Evolutionary conservation across 2,888 invertebrate species (phyloP), one percentile per base, ranked within the genome.

Genomic region (Tenodera sinensis): DNA sequence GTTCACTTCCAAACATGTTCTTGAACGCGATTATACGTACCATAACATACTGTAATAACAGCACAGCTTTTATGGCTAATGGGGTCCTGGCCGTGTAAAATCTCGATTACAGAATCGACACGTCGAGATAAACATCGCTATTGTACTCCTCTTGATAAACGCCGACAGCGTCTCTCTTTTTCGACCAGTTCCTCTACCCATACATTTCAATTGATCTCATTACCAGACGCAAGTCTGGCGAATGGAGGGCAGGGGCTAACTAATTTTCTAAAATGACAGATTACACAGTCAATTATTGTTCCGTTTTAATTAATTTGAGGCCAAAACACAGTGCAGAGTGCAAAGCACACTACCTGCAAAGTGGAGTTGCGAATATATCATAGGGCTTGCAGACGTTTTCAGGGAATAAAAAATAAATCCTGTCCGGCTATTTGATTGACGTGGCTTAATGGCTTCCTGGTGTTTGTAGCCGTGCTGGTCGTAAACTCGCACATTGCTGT

Each of bases 161-260:
- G 54, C 54, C 54, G 54, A 71, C 54, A 71, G 20, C 54, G 54
- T 71, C 54, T 71, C 54, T 71, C 54, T 71, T 71, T 71, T 71
- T 71, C 54, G 54, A 20, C 54, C 20, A 71, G 54, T 71, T 81
- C 71, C 81, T 28, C 25, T 71, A 9, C 28, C 86, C 81, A 86
- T 86, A 84, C 30, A 81, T 86, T 86, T 71, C 86, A 86, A 86
- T 81, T 47, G 81, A 81, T 71, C 81, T 86, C 81, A 86, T 86
- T 81, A 28, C 27, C 28, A 28, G 81, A 71, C 30, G 81, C 28
- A 85, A 85, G 81, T 86, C 86, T 25, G 28, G 81, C 81, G 86
- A 86, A 86, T 86, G 30, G 86, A 86, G 86, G 81, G 25, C 81
- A 86, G 54, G 15, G 86, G 86, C 71, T 86, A 85, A 71, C 86